Conservation (phyloP, 2,113 vertebrate species). For the Strix aluco region DNA sequence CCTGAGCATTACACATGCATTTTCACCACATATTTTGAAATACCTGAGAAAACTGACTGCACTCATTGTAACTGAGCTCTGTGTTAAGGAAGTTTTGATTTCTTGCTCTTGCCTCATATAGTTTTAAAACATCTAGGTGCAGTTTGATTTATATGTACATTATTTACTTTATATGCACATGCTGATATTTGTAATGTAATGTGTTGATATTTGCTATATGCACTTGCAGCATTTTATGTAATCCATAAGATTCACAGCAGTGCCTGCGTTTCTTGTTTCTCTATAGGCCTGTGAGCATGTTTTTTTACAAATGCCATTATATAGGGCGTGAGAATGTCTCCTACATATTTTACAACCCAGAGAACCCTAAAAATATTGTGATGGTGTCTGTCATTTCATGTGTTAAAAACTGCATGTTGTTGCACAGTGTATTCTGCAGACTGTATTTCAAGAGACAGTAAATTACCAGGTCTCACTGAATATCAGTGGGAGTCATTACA, state of each 20-base stretch:
- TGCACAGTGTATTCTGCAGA: not conserved
- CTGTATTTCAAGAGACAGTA: not conserved
- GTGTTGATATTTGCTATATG: not conserved
- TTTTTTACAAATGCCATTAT: not conserved
- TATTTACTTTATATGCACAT: not conserved
- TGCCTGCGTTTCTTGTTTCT: not conserved
- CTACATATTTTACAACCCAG: not conserved
- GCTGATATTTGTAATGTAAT: not conserved
- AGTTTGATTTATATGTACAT: not conserved
- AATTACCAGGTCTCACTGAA: not conserved
- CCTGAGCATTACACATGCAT: slow-evolving; percentile 52
- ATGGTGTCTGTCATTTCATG: not conserved
- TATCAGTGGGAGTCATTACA: not conserved
- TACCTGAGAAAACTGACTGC: slow-evolving; percentile 36
- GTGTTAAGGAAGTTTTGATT: slow-evolving; percentile 37
- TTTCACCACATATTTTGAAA: slow-evolving; percentile 46
- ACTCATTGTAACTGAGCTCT: slow-evolving; percentile 64
- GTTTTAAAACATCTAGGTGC: not conserved
- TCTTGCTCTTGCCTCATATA: not conserved
- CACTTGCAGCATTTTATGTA: not conserved
- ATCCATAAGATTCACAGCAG: not conserved
- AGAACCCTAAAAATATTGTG: not conserved
- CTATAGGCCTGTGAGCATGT: not conserved
- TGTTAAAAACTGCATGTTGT: not conserved
- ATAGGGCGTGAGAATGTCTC: not conserved